Evolutionary conservation across 2,888 invertebrate genomes (phyloP), one percentile per base, ranked within the genome.

Genomic region (Chironomus riparius): DNA sequence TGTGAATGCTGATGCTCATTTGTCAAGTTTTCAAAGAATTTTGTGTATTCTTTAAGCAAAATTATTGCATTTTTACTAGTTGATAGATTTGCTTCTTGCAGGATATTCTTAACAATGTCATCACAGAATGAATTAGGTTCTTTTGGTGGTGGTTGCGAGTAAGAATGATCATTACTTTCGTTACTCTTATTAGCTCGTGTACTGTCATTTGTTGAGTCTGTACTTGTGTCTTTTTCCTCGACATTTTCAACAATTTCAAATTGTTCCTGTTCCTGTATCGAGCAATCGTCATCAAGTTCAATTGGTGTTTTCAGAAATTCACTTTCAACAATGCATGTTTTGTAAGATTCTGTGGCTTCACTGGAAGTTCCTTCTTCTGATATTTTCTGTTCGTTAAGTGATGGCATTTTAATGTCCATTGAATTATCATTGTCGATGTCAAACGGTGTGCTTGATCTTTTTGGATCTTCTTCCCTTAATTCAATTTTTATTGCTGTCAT

Each of bases 101-200:
- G 21, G 13, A 74, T 47, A 21, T 74, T 15, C 47, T 68, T 21
- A 13, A 74, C 22, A 47, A 74, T 21, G 15, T 47, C 74, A 48
- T 74, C 65, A 47, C 28, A 74, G 13, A 47, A 73, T 15, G 15
- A n/a, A n/a, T 7, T 28, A 4, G 28, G 6, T n/a, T 71, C 47
- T 6, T 47, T 38, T 10, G 18, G n/a, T 38, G 13, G 21, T 22
- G 18, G 12, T 74, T 74, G 65, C 2, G 68, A 74, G 12, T 74
- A 74, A 0, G 68, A 47, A 68, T 74, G 74, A 22, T 74, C 74
- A 68, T 68, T 13, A 12, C 21, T 56, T 18, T 56, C 18, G 15
- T 56, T 56, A 7, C n/a, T 56, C 7, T 18, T 15, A 56, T 56
- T 18, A 56, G 56, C 70, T 70, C 13, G 47, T 70, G 47, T 70